Conservation (phyloP, 1,140 invertebrate species). For the Prorops nasuta region DNA sequence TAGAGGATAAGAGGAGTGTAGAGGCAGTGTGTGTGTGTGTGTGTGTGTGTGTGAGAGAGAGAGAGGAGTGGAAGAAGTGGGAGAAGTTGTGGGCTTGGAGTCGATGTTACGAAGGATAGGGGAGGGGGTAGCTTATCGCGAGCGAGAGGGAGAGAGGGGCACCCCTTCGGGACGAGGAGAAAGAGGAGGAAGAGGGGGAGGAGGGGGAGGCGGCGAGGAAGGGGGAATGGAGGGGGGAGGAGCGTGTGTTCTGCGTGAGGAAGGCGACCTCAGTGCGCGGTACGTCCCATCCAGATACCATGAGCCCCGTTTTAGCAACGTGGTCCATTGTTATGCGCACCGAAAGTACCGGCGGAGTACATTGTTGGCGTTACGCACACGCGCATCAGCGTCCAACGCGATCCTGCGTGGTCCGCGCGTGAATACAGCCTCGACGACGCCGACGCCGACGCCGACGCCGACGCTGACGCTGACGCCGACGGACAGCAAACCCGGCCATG, state of each 20-base stretch:
- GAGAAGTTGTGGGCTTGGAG: too few relatives aligned
- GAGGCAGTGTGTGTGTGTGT: conserved; percentile 21
- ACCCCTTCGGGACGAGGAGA: conserved; percentile 16
- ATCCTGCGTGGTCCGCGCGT: too few relatives aligned
- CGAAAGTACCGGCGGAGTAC: conserved; percentile 39
- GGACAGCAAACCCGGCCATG: too few relatives aligned
- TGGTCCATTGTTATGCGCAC: conserved; percentile 43
- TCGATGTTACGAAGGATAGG: too few relatives aligned
- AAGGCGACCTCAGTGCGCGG: conserved; percentile 38
- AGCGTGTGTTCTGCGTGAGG: conserved; percentile 22
- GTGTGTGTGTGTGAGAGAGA: too few relatives aligned
- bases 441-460: conserved; percentile 1
- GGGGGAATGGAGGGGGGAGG: conserved; percentile 18
- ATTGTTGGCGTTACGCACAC: conserved; percentile 42
- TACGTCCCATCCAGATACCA: conserved; percentile 44
- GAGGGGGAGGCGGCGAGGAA: conserved; percentile 21
- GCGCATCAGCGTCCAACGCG: conserved; percentile 26
- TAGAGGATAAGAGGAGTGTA: conserved; percentile 20
- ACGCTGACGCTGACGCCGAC: not conserved
- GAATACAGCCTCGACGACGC: too few relatives aligned
- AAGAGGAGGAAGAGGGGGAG: conserved; percentile 8
- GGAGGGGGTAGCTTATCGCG: too few relatives aligned
- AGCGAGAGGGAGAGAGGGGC: too few relatives aligned
- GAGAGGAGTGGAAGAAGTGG: too few relatives aligned
- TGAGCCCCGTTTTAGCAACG: conserved; percentile 43